Conservation (phyloP, 1,140 invertebrate genomes). For the Drosophila pectinifera region DNA sequence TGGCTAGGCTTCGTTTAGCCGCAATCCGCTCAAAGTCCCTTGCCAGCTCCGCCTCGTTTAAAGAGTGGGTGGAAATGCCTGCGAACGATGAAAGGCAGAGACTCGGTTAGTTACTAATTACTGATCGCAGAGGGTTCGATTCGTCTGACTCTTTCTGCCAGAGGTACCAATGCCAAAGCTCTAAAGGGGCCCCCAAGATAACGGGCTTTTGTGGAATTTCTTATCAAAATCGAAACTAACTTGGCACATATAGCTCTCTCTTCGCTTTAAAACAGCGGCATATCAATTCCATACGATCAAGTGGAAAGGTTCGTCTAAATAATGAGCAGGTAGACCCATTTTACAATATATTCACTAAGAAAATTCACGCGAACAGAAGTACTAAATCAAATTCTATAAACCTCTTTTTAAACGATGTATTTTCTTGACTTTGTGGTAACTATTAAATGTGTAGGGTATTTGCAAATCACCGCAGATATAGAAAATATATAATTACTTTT, state of each 20-base stretch:
- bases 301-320: neutral
- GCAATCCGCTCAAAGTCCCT: slow-evolving; percentile 87
- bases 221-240: slow-evolving; percentile 73
- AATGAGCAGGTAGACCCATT: no score
- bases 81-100: slow-evolving; percentile 10
- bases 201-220: slow-evolving; percentile 69
- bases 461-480: neutral
- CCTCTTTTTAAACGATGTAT: neutral
- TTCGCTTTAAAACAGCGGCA: slow-evolving; percentile 37
- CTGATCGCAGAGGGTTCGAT: slow-evolving; percentile 32
- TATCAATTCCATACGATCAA: slow-evolving; percentile 13
- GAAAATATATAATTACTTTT: slow-evolving; percentile 35
- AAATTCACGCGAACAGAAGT: no score
- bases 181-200: slow-evolving; percentile 47
- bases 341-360: neutral
- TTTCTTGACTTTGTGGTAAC: neutral
- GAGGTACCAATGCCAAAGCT: slow-evolving; percentile 48
- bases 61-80: slow-evolving; percentile 91
- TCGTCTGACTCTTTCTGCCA: slow-evolving; percentile 11
- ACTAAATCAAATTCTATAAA: no score
- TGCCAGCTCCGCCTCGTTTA: slow-evolving; percentile 93
- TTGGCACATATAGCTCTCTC: slow-evolving; percentile 42
- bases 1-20: slow-evolving; percentile 86
- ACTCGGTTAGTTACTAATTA: slow-evolving; percentile 38
- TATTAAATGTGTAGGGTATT: slow-evolving; percentile 6